These are phyloP conservation scores for Willowsia nigromaculata DNA, from an alignment of 2,888 invertebrate genomes.

Conservation along the genomic window DNA sequence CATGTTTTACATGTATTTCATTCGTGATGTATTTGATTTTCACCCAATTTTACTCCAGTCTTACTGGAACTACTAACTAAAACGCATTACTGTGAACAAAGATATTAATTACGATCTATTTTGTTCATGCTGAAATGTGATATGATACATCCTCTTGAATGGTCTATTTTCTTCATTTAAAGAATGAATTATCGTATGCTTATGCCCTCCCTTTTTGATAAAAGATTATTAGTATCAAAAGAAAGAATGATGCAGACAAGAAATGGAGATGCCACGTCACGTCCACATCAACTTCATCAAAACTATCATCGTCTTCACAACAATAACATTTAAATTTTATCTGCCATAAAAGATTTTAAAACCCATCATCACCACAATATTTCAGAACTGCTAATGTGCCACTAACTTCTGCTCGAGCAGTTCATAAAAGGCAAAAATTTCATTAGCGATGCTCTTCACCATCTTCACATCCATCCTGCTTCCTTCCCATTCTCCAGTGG, in stretches of 20 bases:
- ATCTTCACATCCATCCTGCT: conserved; percentile 8
- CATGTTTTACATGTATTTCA: too few species aligned
- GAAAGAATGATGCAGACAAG: conserved; percentile 23
- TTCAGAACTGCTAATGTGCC: neutral
- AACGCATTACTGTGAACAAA: neutral
- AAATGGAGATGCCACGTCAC: conserved; percentile 56
- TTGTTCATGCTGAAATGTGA: neutral
- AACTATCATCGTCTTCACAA: conserved; percentile 8
- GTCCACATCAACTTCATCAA: conserved; percentile 59
- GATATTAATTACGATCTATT: neutral
- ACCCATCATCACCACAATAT: conserved; percentile 31
- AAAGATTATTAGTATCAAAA: neutral
- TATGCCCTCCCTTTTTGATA: neutral
- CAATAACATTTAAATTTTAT: conserved; percentile 9
- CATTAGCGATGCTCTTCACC: conserved; percentile 35
- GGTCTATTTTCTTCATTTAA: neutral
- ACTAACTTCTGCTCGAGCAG: neutral
- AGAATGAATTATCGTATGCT: neutral
- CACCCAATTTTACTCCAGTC: too few species aligned
- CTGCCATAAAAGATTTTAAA: neutral
- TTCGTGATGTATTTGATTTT: too few species aligned
- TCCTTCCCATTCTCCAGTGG: conserved; percentile 12
- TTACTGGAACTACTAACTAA: too few species aligned
- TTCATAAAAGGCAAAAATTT: conserved; percentile 28
- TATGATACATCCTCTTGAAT: neutral